phyloP scores from a whole-genome alignment of 2,797 vertebrate species.

The Gadopsis marmoratus region DNA sequence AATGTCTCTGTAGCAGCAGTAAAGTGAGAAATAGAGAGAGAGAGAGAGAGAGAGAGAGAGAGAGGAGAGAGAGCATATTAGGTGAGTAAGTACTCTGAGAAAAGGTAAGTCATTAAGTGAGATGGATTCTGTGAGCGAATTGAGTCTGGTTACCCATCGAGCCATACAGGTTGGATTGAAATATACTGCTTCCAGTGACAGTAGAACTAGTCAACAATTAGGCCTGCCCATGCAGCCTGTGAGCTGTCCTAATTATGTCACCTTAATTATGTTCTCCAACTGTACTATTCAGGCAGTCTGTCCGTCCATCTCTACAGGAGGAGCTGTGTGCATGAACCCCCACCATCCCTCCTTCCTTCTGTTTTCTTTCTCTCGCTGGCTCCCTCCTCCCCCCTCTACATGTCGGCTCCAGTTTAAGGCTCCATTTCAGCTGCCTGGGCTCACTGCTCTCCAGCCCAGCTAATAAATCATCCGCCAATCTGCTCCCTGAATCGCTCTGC shows the following conservation, averaged over 20 bases:
- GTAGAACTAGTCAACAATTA: constrained; percentile 50
- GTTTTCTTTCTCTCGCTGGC: constrained; percentile 61
- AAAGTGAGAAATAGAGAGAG: not conserved
- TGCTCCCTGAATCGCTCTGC: constrained; percentile 90
- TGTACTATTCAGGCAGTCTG: constrained; percentile 77
- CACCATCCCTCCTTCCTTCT: constrained; percentile 42
- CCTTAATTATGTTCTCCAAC: constrained; percentile 82
- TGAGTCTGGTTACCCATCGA: not conserved
- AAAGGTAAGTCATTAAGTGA: not conserved
- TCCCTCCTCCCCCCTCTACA: constrained; percentile 71
- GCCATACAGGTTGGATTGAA: not conserved
- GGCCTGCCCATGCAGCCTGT: constrained; percentile 48
- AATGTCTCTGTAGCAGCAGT: constrained; percentile 31
- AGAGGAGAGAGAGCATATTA: not conserved
- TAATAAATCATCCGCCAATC: constrained; percentile 96
- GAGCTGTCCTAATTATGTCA: constrained; percentile 79
- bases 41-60: too few relatives aligned
- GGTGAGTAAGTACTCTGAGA: not conserved
- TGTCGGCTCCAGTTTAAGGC: constrained; percentile 86
- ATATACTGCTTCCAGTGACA: not conserved
- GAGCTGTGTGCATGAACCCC: constrained; percentile 49
- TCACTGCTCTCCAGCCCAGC: constrained; percentile 87
- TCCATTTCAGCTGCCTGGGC: constrained; percentile 90
- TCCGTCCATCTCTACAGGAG: constrained; percentile 61
- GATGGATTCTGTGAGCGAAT: not conserved